Percentiles rank a stretch among this genome's conserved stretches.
phyloP scores from a whole-genome alignment of 2,888 invertebrate genomes.

The Ormyrus thymus region DNA sequence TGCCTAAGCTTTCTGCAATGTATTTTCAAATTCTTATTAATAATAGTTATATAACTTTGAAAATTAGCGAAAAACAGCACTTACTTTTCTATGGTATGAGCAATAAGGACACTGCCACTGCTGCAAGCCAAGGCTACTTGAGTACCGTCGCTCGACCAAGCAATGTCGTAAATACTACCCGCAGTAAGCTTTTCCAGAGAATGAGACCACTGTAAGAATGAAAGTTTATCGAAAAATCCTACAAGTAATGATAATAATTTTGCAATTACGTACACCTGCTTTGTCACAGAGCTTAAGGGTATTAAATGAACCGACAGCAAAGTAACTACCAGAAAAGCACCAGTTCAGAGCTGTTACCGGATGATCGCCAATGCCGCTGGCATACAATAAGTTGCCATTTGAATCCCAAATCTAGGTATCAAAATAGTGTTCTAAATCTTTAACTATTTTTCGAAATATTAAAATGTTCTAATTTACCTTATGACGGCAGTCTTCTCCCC shows the following conservation, averaged over 20 bases:
- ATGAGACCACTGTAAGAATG: conserved; percentile 88
- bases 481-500: conserved; percentile 95
- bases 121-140: conserved; percentile 97
- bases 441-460: neutral
- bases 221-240: too few species aligned
- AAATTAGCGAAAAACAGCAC: neutral
- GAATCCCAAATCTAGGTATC: conserved; percentile 90
- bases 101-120: conserved; percentile 92
- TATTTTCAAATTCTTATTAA: neutral
- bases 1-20: conserved; percentile 84
- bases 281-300: conserved; percentile 94
- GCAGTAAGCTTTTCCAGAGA: conserved; percentile 89
- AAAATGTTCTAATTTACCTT: conserved; percentile 77
- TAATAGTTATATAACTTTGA: conserved; percentile 59
- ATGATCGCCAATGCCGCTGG: conserved; percentile 89
- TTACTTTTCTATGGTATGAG: conserved; percentile 91
- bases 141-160: conserved; percentile 97
- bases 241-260: too few species aligned
- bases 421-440: conserved; percentile 12
- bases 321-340: conserved; percentile 93
- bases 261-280: conserved; percentile 84
- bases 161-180: conserved; percentile 91
- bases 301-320: conserved; percentile 95
- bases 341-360: conserved; percentile 94
- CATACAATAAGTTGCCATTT: conserved; percentile 91